Percentiles rank a stretch among this genome's conserved stretches.
These are phyloP conservation scores for Rhynchonycteris naso DNA, from an alignment of 2,797 vertebrate genomes.

Conservation along the genomic window DNA sequence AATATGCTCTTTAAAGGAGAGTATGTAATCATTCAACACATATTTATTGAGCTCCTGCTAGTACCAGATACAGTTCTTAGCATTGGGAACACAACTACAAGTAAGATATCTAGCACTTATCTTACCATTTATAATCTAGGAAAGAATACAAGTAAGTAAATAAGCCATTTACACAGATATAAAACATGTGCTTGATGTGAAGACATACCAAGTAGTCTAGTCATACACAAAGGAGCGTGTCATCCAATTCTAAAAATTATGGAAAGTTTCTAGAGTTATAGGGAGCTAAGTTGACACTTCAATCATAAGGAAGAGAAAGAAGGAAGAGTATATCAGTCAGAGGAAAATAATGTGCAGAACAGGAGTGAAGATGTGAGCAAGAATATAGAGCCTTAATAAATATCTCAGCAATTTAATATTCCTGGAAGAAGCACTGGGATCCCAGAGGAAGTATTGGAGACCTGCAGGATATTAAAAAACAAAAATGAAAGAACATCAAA, in stretches of 20 bases:
- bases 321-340: neutral
- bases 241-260: neutral
- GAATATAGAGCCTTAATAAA: neutral
- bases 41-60: neutral
- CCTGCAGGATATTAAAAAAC: neutral
- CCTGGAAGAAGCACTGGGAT: neutral
- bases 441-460: neutral
- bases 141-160: neutral
- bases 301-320: neutral
- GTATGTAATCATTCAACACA: neutral
- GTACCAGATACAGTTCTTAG: neutral
- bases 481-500: neutral
- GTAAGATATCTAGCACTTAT: neutral
- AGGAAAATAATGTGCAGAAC: neutral
- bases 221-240: neutral
- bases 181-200: neutral
- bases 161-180: neutral
- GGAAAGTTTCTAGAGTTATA: neutral
- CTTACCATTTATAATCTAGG: neutral
- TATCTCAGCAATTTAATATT: neutral
- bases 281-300: neutral
- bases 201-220: neutral
- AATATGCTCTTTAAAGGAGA: neutral
- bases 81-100: neutral
- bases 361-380: neutral